Evolutionary conservation across 1,140 invertebrate species (phyloP).

Genomic region (Anadara kagoshimensis): DNA sequence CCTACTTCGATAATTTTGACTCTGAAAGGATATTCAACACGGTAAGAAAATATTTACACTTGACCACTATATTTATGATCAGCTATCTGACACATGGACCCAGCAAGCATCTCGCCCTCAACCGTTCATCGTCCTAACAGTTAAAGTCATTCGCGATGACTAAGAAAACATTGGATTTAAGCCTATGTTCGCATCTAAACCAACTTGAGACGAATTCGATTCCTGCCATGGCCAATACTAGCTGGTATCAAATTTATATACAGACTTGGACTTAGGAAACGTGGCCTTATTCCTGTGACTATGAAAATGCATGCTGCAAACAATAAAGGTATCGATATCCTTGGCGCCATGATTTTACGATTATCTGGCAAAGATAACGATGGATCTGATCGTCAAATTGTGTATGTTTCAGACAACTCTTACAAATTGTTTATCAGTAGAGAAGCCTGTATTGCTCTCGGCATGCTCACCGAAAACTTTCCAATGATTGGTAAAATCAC

Average conservation of each 20-base stretch:
- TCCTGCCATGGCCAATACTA: slow-evolving; percentile 33
- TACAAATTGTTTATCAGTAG: slow-evolving; percentile 39
- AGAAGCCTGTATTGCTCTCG: slow-evolving; percentile 28
- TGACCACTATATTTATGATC: no score
- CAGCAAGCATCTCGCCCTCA: no score
- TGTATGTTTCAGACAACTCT: slow-evolving; percentile 17
- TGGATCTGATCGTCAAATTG: slow-evolving; percentile 20
- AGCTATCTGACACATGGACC: no score
- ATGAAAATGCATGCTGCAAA: slow-evolving; percentile 42
- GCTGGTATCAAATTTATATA: slow-evolving; percentile 26
- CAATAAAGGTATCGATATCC: slow-evolving; percentile 16
- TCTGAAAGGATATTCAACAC: no score
- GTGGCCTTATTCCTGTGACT: slow-evolving; percentile 38
- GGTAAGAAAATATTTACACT: no score
- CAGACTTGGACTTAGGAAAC: slow-evolving; percentile 15
- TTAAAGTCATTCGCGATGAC: no score
- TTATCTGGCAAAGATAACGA: no score
- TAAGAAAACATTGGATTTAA: no score
- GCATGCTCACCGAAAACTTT: slow-evolving; percentile 22
- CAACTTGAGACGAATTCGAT: background rate
- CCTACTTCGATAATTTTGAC: no score
- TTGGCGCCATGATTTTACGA: no score
- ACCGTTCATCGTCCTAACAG: no score
- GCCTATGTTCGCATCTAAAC: no score
- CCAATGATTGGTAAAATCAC: slow-evolving; percentile 20